phyloP scores from a whole-genome alignment of 2,113 vertebrate species.

The Tragelaphus buxtoni region DNA sequence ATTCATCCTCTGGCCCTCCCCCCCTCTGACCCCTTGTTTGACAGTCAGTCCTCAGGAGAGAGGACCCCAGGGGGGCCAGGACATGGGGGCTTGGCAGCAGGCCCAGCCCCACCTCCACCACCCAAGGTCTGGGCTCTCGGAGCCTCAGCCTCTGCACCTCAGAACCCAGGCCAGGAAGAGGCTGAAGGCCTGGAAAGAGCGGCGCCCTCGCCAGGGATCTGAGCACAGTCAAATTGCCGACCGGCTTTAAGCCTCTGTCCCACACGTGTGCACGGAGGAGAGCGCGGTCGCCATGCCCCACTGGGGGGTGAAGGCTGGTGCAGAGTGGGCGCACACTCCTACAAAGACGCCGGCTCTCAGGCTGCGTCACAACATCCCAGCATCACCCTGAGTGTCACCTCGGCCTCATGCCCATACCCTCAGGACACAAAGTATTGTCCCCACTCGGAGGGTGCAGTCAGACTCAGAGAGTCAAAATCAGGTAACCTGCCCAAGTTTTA shows the following conservation, averaged over 20 bases:
- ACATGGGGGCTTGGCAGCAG: not conserved
- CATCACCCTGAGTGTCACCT: rapidly evolving
- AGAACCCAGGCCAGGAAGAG: no score
- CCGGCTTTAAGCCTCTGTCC: not conserved
- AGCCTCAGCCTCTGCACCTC: not conserved
- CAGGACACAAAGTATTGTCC: rapidly evolving
- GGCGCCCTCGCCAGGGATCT: not conserved
- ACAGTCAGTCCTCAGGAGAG: not conserved
- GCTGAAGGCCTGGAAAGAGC: not conserved
- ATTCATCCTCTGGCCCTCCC: not conserved
- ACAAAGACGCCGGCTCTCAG: not conserved
- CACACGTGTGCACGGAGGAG: not conserved
- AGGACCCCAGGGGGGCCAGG: no score
- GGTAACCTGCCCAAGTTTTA: not conserved
- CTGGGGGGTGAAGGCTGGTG: not conserved
- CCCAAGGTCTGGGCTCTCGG: not conserved
- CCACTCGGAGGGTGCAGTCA: not conserved
- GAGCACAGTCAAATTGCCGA: rapidly evolving
- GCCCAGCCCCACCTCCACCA: not conserved
- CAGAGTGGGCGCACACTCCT: not conserved
- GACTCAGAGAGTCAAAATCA: not conserved
- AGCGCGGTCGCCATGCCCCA: rapidly evolving
- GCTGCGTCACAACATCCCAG: not conserved
- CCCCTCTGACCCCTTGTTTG: not conserved
- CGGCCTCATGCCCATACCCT: not conserved